These are phyloP conservation scores for Porites lobata DNA, from an alignment of 92 coral and sea anemone genomes.

Conservation along the genomic window DNA sequence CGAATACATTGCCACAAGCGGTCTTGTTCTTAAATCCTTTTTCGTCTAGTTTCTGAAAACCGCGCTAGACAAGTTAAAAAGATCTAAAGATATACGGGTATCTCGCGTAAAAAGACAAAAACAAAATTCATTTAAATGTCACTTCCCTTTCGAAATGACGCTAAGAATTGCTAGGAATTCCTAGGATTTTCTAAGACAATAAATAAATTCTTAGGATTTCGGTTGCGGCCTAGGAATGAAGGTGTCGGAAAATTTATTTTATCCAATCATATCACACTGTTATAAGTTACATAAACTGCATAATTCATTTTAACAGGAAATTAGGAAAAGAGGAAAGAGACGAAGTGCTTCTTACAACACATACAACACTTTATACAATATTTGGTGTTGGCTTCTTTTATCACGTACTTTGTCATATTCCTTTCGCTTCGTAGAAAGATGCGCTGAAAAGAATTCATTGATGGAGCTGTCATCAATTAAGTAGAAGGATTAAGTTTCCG, in stretches of 20 bases:
- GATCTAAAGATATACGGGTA: too few relatives aligned
- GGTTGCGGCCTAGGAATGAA: too few relatives aligned
- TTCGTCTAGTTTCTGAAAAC: not conserved
- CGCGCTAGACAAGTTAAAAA: not conserved
- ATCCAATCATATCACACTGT: too few relatives aligned
- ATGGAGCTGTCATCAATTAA: not conserved
- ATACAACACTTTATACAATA: not conserved
- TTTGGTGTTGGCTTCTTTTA: not conserved
- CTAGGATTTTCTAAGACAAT: too few relatives aligned
- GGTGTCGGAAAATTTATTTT: too few relatives aligned
- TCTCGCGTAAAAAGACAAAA: not conserved
- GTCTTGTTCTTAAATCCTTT: not conserved
- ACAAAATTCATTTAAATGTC: not conserved
- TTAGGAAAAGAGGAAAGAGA: too few relatives aligned
- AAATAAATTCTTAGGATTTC: too few relatives aligned
- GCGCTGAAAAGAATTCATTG: not conserved
- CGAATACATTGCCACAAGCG: not conserved
- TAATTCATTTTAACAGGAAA: too few relatives aligned
- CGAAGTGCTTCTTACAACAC: too few relatives aligned
- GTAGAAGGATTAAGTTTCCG: constrained; percentile 27
- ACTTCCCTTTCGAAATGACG: not conserved
- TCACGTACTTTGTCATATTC: not conserved
- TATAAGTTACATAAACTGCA: too few relatives aligned
- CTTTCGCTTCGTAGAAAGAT: not conserved
- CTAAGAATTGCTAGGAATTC: not conserved